Conservation (phyloP, 2,888 invertebrate species). For the Anaspis maculata region DNA sequence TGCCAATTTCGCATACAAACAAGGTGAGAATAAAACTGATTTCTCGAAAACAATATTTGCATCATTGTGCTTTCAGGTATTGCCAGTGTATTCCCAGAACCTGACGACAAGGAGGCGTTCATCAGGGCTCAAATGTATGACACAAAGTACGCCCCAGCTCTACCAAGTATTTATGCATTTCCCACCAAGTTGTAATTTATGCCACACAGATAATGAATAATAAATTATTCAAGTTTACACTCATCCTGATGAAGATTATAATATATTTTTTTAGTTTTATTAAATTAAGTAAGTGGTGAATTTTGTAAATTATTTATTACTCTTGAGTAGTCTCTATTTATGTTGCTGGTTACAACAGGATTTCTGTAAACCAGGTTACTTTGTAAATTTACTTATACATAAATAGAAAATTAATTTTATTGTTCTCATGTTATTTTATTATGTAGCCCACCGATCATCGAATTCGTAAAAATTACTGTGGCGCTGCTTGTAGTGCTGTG, state of each 20-base stretch:
- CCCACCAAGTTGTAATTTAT: constrained; percentile 34
- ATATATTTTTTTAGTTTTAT: too few species aligned
- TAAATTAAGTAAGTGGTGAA: too few species aligned
- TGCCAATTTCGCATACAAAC: constrained; percentile 73
- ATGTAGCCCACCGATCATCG: too few species aligned
- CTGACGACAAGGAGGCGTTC: constrained; percentile 61
- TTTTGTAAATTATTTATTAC: too few species aligned
- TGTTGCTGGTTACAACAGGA: too few species aligned
- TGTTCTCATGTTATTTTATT: constrained; percentile 9
- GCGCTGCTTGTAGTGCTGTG: too few species aligned
- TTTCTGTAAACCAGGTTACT: constrained; percentile 7
- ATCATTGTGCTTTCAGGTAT: constrained; percentile 55
- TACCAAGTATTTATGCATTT: constrained; percentile 60
- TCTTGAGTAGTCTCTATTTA: too few species aligned
- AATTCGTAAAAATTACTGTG: too few species aligned
- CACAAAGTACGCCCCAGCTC: constrained; percentile 56
- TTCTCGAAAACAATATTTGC: too few species aligned
- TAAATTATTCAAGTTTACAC: too few species aligned
- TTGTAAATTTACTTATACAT: constrained; percentile 17
- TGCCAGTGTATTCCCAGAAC: constrained; percentile 73
- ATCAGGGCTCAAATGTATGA: constrained; percentile 78
- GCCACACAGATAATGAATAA: too few species aligned
- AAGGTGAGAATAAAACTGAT: constrained; percentile 47
- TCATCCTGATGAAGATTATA: too few species aligned
- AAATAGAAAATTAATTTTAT: constrained; percentile 17